Percentiles rank a stretch among this genome's conserved stretches.
Conservation (phyloP, 2,113 vertebrate species). For the Pseudorectes ferrugineus region DNA sequence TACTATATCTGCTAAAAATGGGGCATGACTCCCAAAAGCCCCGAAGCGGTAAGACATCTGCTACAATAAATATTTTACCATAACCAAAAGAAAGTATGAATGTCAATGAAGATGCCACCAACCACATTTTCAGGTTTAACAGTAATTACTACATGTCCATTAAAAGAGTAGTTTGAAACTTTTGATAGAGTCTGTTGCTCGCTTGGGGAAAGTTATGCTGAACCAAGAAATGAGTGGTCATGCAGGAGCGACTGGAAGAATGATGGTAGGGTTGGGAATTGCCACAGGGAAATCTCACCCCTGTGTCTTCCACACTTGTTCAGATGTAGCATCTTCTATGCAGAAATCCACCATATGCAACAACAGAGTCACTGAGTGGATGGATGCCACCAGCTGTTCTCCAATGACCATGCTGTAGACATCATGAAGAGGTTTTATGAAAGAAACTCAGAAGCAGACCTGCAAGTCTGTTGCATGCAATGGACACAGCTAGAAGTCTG, state of each 20-base stretch:
- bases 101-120: neutral
- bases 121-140: neutral
- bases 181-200: neutral
- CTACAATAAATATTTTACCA: neutral
- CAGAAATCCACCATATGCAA: neutral
- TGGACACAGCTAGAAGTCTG: neutral
- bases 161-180: neutral
- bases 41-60: neutral
- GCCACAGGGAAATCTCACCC: neutral
- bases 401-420: neutral
- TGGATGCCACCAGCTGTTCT: neutral
- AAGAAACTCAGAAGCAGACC: neutral
- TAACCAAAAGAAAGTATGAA: neutral
- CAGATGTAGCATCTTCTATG: neutral
- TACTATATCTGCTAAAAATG: neutral
- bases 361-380: neutral
- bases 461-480: neutral
- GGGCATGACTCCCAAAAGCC: neutral
- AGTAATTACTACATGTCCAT: neutral
- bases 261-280: neutral
- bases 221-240: neutral
- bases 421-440: neutral
- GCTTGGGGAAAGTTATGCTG: neutral
- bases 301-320: neutral
- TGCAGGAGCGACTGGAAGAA: accelerated